These are phyloP conservation scores for Stenodera caucasica DNA, from an alignment of 2,888 invertebrate genomes.

Conservation along the genomic window DNA sequence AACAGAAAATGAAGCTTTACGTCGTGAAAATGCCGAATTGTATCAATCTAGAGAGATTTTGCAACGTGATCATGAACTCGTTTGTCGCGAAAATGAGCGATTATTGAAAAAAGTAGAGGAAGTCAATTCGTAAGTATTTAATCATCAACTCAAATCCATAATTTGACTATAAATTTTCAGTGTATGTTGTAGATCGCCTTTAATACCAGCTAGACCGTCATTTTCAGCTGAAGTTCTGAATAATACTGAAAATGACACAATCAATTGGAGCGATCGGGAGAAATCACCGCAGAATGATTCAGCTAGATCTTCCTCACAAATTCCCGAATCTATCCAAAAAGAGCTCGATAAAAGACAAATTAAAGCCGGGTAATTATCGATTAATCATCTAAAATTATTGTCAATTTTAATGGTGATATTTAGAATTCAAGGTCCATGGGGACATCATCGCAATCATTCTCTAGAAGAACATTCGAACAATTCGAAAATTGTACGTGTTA, in stretches of 20 bases:
- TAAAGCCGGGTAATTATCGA: conserved; percentile 61
- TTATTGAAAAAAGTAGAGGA: conserved; percentile 85
- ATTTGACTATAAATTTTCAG: conserved; percentile 54
- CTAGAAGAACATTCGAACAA: conserved; percentile 44
- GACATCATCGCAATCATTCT: conserved; percentile 46
- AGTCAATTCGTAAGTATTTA: conserved; percentile 74
- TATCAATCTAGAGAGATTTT: conserved; percentile 78
- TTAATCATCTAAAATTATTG: not conserved
- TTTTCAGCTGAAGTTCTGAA: conserved; percentile 62
- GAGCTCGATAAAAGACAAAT: conserved; percentile 64
- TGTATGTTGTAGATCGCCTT: conserved; percentile 80
- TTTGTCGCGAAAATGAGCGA: conserved; percentile 88
- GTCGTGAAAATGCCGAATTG: conserved; percentile 84
- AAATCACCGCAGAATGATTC: conserved; percentile 46
- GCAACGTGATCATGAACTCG: conserved; percentile 84
- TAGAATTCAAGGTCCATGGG: conserved; percentile 27
- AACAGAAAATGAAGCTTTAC: conserved; percentile 74
- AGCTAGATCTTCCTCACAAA: conserved; percentile 35
- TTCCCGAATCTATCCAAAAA: conserved; percentile 68
- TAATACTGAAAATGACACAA: conserved; percentile 45
- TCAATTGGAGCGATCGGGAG: conserved; percentile 65
- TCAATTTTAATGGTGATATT: not conserved
- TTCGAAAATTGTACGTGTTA: conserved; percentile 40
- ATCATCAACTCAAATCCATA: conserved; percentile 7
- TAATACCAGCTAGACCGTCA: conserved; percentile 76